These are phyloP conservation scores for Drosophila subobscura DNA, from an alignment of 1,140 invertebrate genomes.

Conservation along the genomic window DNA sequence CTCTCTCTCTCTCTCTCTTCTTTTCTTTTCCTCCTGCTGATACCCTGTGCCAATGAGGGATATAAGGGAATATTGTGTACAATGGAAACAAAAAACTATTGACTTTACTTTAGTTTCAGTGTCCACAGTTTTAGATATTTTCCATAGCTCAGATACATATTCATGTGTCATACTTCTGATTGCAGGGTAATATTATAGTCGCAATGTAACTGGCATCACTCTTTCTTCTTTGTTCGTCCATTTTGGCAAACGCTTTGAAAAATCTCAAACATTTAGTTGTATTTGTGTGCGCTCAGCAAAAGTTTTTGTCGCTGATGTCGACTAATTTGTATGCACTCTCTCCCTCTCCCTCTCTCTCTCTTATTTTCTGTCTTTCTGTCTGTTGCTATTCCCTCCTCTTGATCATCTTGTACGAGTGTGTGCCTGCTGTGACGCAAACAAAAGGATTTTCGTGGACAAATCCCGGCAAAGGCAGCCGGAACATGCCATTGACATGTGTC, in stretches of 20 bases:
- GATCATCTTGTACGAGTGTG: too few species aligned
- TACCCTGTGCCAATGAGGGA: too few species aligned
- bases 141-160: too few species aligned
- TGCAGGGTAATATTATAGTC: not conserved
- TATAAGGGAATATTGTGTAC: too few species aligned
- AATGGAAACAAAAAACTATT: too few species aligned
- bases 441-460: slow-evolving; percentile 51
- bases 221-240: too few species aligned
- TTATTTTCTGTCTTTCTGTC: slow-evolving; percentile 3
- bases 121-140: too few species aligned
- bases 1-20: slow-evolving; percentile 12
- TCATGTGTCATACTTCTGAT: too few species aligned
- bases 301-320: slow-evolving; percentile 35
- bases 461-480: slow-evolving; percentile 32
- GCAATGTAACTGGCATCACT: too few species aligned
- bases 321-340: slow-evolving; percentile 59
- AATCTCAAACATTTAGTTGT: slow-evolving; percentile 55
- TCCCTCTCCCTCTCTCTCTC: slow-evolving; percentile 1
- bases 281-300: slow-evolving; percentile 45
- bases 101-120: too few species aligned
- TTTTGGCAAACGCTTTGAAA: slow-evolving; percentile 35
- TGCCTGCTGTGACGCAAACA: slow-evolving; percentile 55
- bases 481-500: slow-evolving; percentile 81
- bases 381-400: too few species aligned
- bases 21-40: slow-evolving; percentile 3